phyloP scores from a whole-genome alignment of 2,888 invertebrate genomes.

The Auanema sp. region DNA sequence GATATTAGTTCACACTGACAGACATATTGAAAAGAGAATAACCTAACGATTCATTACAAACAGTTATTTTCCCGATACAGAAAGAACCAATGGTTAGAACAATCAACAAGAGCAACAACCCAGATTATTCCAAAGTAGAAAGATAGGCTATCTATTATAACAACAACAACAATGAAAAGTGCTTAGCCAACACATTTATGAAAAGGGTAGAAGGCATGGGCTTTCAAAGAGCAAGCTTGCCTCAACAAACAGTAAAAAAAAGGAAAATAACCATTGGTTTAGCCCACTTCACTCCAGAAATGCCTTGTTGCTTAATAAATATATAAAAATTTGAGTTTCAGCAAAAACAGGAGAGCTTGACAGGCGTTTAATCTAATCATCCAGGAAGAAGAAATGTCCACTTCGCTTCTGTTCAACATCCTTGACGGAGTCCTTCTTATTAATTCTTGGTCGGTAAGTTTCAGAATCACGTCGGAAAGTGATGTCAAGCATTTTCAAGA shows the following conservation, averaged over 20 bases:
- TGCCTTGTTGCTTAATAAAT: constrained; percentile 1
- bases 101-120: too few relatives aligned
- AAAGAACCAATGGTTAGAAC: too few relatives aligned
- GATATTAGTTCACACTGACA: too few relatives aligned
- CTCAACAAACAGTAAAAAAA: background rate
- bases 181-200: too few relatives aligned
- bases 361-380: constrained; percentile 71
- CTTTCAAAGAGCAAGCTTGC: too few relatives aligned
- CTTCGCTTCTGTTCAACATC: constrained; percentile 95
- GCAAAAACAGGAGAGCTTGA: constrained; percentile 2
- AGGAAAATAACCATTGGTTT: constrained; percentile 1
- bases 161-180: too few relatives aligned
- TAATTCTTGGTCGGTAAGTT: constrained; percentile 96
- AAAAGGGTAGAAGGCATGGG: too few relatives aligned
- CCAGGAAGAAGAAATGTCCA: constrained; percentile 98
- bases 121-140: too few relatives aligned
- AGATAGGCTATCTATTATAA: too few relatives aligned
- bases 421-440: constrained; percentile 94
- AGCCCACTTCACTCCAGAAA: background rate
- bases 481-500: constrained; percentile 89
- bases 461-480: constrained; percentile 98
- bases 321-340: background rate
- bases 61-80: too few relatives aligned
- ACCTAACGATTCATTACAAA: too few relatives aligned
- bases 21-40: too few relatives aligned